A percentile compares a stretch with the other conserved stretches of the same genome.
Conservation (phyloP, 2,797 vertebrate genomes). For the Salarias fasciatus region DNA sequence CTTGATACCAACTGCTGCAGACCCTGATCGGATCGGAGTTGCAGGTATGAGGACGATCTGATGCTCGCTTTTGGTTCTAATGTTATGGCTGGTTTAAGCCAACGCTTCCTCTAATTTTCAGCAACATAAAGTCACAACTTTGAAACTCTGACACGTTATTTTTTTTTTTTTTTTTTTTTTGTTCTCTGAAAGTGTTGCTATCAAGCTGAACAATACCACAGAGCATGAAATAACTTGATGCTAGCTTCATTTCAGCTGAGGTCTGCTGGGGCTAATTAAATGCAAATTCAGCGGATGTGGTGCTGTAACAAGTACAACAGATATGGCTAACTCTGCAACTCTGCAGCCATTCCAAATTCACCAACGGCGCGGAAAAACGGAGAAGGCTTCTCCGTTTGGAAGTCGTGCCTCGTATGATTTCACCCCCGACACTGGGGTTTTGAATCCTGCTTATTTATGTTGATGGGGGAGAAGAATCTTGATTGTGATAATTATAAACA, state of each 20-base stretch:
- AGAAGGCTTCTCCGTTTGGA: neutral
- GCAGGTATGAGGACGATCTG: too few relatives aligned
- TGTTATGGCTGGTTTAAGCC: too few relatives aligned
- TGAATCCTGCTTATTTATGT: neutral
- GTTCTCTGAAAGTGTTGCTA: neutral
- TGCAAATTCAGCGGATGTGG: neutral
- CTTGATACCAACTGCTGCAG: too few relatives aligned
- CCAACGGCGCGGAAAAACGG: neutral
- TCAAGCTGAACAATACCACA: neutral
- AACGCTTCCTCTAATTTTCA: too few relatives aligned
- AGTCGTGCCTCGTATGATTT: too few relatives aligned
- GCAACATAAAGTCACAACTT: too few relatives aligned
- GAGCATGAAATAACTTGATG: neutral
- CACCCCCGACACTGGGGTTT: neutral
- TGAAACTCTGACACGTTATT: too few relatives aligned
- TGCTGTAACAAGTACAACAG: neutral
- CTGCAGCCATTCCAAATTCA: neutral
- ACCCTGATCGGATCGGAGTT: too few relatives aligned
- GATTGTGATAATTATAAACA: conserved; percentile 9
- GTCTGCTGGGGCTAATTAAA: neutral
- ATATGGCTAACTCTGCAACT: neutral
- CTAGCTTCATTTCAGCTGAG: neutral
- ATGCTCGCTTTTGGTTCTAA: too few relatives aligned
- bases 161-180: too few relatives aligned
- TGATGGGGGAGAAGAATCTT: neutral